phyloP scores from a whole-genome alignment of 2,113 vertebrate species.

The Nanorana parkeri region DNA sequence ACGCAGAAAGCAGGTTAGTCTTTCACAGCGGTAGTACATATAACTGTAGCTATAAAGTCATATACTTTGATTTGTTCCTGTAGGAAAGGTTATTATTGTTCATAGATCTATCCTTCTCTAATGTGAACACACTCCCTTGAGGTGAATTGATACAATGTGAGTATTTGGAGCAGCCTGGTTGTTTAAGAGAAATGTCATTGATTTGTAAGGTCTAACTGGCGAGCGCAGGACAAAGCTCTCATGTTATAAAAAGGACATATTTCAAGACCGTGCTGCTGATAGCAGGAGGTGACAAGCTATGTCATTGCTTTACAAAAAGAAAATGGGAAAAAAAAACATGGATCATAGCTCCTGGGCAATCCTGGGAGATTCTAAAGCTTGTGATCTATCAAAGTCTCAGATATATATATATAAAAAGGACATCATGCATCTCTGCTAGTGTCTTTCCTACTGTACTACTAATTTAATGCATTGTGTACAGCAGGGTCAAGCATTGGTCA shows the following conservation, averaged over 20 bases:
- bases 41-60: slow-evolving; percentile 38
- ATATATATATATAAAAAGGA: slow-evolving; percentile 1
- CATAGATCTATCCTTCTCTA: slow-evolving; percentile 42
- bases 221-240: slow-evolving; percentile 45
- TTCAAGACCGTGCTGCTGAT: slow-evolving; percentile 39
- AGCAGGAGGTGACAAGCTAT: slow-evolving; percentile 40
- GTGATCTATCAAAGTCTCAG: background rate
- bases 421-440: slow-evolving; percentile 1
- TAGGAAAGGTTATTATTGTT: slow-evolving; percentile 42
- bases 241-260: slow-evolving; percentile 45
- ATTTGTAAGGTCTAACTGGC: slow-evolving; percentile 40
- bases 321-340: slow-evolving; percentile 6
- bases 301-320: slow-evolving; percentile 24
- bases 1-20: background rate
- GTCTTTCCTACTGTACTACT: slow-evolving; percentile 3
- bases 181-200: slow-evolving; percentile 49
- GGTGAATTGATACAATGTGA: slow-evolving; percentile 23
- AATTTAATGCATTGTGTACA: background rate
- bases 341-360: slow-evolving; percentile 23
- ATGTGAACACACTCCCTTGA: slow-evolving; percentile 34
- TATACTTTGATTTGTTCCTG: slow-evolving; percentile 46
- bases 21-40: slow-evolving; percentile 22
- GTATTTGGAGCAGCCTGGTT: slow-evolving; percentile 34
- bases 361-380: slow-evolving; percentile 8
- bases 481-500: background rate